Evolutionary conservation across 2,888 invertebrate genomes (phyloP).

Genomic region (Dioctria linearis): DNA sequence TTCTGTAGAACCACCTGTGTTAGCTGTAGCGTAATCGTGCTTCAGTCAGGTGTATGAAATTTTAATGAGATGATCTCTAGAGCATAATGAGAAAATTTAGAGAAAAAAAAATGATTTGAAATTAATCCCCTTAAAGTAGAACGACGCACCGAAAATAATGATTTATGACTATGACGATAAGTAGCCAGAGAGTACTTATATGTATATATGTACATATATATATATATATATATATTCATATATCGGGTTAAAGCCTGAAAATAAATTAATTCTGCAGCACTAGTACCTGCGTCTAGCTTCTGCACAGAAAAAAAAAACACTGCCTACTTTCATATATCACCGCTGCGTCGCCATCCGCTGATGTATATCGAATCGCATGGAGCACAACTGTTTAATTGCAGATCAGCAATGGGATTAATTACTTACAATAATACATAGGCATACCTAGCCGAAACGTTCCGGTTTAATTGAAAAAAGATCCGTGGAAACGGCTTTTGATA

Average conservation of each 20-base stretch:
- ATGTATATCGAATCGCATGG: conserved; percentile 24
- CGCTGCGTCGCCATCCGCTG: neutral
- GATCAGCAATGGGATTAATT: conserved; percentile 48
- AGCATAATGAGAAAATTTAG: conserved; percentile 36
- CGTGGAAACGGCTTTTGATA: too few species aligned
- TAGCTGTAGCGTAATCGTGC: conserved; percentile 1
- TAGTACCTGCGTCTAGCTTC: neutral
- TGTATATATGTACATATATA: too few species aligned
- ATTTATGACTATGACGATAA: conserved; percentile 36
- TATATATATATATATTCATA: too few species aligned
- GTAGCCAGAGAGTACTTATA: conserved; percentile 2
- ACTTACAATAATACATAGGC: conserved; percentile 9
- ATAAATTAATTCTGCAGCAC: conserved; percentile 28
- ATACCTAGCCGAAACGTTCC: conserved; percentile 36
- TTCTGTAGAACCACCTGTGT: conserved; percentile 31
- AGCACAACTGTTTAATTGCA: conserved; percentile 47
- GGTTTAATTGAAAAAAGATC: conserved; percentile 31
- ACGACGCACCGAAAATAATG: conserved; percentile 44
- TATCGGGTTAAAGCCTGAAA: conserved; percentile 11
- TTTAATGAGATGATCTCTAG: conserved; percentile 40
- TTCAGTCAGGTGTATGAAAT: conserved; percentile 42
- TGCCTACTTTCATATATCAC: conserved; percentile 24
- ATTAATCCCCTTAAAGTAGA: conserved; percentile 41
- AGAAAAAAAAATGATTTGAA: conserved; percentile 34
- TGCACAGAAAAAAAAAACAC: neutral